A percentile compares a stretch with the other conserved stretches of the same genome.
Conservation (phyloP, 2,797 vertebrate species). For the Coranthus polyacanthus region DNA sequence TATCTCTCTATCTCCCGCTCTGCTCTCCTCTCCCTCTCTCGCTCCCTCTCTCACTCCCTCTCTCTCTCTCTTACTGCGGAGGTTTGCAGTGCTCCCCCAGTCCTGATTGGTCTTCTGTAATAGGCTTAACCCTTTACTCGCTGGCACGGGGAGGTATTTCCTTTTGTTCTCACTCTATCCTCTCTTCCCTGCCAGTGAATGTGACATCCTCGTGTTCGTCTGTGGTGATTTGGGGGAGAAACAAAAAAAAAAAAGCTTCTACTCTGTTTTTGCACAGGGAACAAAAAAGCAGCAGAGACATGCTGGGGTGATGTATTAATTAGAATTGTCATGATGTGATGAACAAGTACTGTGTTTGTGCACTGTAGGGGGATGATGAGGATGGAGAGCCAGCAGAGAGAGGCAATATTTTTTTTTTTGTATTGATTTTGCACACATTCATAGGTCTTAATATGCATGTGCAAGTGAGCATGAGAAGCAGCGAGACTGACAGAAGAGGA, state of each 20-base stretch:
- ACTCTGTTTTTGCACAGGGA: constrained; percentile 42
- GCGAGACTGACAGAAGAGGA: constrained; percentile 43
- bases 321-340: constrained; percentile 52
- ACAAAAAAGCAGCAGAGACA: constrained; percentile 15
- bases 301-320: constrained; percentile 53
- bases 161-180: constrained; percentile 69
- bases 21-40: constrained; percentile 74
- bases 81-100: constrained; percentile 96
- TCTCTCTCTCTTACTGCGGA: constrained; percentile 93
- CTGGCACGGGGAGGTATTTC: constrained; percentile 71
- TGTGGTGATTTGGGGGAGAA: constrained; percentile 45
- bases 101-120: constrained; percentile 96
- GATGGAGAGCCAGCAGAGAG: constrained; percentile 44
- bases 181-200: constrained; percentile 44
- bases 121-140: constrained; percentile 88
- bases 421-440: constrained; percentile 54
- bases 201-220: constrained; percentile 50
- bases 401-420: constrained; percentile 53
- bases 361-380: constrained; percentile 35
- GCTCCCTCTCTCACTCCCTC: constrained; percentile 48
- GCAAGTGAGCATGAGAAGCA: constrained; percentile 54
- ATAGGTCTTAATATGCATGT: constrained; percentile 58
- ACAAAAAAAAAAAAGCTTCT: constrained; percentile 30
- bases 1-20: constrained; percentile 85
- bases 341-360: constrained; percentile 54